These are phyloP conservation scores for Pogonognathellus flavescens DNA, from an alignment of 1,140 invertebrate genomes.

Conservation along the genomic window DNA sequence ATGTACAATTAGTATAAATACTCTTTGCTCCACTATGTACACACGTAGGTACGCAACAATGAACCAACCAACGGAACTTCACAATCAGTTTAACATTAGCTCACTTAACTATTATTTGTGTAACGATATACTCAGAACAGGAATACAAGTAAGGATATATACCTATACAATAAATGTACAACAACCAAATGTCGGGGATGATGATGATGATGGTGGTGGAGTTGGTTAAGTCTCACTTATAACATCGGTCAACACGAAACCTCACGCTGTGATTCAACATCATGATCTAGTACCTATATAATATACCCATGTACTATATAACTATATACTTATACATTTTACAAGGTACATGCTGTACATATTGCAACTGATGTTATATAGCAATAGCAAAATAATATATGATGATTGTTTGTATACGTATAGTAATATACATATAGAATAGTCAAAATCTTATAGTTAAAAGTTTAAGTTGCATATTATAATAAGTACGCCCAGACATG, in stretches of 20 bases:
- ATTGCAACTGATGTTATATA: not conserved
- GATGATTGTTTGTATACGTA: too few species aligned
- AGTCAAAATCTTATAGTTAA: too few species aligned
- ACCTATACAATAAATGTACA: not conserved
- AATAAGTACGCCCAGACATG: not conserved
- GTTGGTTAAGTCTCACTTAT: constrained; percentile 17
- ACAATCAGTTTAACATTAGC: constrained; percentile 37
- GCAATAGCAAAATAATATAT: too few species aligned
- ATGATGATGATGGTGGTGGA: not conserved
- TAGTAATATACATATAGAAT: too few species aligned
- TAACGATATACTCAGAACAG: not conserved
- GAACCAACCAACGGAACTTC: constrained; percentile 38
- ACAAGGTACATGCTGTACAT: not conserved
- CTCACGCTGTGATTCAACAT: constrained; percentile 23
- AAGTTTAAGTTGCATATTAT: too few species aligned
- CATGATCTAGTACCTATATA: constrained; percentile 1
- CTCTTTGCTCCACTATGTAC: not conserved
- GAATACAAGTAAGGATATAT: too few species aligned
- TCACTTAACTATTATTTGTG: not conserved
- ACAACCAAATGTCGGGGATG: too few species aligned
- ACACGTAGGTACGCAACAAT: not conserved
- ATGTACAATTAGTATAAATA: not conserved
- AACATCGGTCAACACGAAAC: constrained; percentile 26
- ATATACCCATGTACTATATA: not conserved
- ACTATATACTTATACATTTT: too few species aligned